Conservation (phyloP, 2,797 vertebrate genomes). For the Choloepus didactylus region DNA sequence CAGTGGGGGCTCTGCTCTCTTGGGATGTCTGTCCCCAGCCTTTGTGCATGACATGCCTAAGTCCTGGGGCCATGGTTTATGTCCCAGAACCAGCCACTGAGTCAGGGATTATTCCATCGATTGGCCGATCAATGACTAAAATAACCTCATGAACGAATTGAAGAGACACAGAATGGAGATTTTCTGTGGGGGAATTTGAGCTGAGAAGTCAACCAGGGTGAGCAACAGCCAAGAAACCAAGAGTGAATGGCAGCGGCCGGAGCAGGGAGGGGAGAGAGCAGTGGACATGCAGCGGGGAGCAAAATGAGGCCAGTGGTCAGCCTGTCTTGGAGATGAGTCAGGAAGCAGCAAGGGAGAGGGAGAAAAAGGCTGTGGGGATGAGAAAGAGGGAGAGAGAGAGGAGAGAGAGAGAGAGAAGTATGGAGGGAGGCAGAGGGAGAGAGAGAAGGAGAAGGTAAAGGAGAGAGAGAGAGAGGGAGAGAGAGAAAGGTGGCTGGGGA, state of each 20-base stretch:
- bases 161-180: neutral
- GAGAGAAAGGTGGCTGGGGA: neutral
- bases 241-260: no score
- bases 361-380: neutral
- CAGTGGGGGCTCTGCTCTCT: no score
- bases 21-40: no score
- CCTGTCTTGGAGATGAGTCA: neutral
- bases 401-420: neutral
- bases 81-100: neutral
- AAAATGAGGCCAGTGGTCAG: neutral
- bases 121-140: neutral
- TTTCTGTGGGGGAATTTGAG: neutral
- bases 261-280: no score
- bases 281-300: neutral
- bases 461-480: neutral
- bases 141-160: neutral
- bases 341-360: no score
- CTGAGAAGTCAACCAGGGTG: neutral
- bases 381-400: neutral
- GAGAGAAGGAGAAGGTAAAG: neutral
- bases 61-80: neutral
- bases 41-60: neutral
- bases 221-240: neutral
- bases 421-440: neutral
- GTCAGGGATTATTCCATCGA: neutral